Conservation (phyloP, 2,113 vertebrate species). For the Oostethus manadensis region DNA sequence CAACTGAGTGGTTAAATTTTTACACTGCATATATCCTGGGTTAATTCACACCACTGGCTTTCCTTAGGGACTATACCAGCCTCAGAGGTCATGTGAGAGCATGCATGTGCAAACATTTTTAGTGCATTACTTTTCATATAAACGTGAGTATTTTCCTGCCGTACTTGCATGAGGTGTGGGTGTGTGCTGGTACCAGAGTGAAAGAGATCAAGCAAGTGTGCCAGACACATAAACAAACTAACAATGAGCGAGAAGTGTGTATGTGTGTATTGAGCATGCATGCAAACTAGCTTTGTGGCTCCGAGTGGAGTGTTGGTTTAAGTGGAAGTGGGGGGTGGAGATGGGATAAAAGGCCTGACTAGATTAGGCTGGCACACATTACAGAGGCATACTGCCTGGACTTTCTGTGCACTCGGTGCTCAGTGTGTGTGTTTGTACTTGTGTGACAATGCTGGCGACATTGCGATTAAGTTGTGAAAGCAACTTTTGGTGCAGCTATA, state of each 20-base stretch:
- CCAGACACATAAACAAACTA: slow-evolving; percentile 48
- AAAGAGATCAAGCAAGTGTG: slow-evolving; percentile 22
- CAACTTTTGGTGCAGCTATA: slow-evolving; percentile 37
- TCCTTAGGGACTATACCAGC: slow-evolving; percentile 35
- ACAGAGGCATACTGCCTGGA: slow-evolving; percentile 57
- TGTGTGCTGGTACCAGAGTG: slow-evolving; percentile 24
- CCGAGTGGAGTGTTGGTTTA: slow-evolving; percentile 61
- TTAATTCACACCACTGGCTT: slow-evolving; percentile 48
- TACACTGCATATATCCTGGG: slow-evolving; percentile 39
- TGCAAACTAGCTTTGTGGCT: slow-evolving; percentile 54
- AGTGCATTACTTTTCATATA: slow-evolving; percentile 8
- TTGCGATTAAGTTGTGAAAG: slow-evolving; percentile 27
- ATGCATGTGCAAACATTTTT: slow-evolving; percentile 25
- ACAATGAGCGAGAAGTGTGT: slow-evolving; percentile 34
- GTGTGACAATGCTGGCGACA: slow-evolving; percentile 12
- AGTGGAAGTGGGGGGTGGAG: slow-evolving; percentile 60
- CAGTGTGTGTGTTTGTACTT: slow-evolving; percentile 1
- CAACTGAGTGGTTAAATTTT: slow-evolving; percentile 43
- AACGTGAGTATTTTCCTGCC: background rate
- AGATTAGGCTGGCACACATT: slow-evolving; percentile 67
- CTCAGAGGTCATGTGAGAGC: slow-evolving; percentile 37
- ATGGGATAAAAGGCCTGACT: slow-evolving; percentile 64
- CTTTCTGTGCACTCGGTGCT: slow-evolving; percentile 38
- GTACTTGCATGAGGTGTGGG: slow-evolving; percentile 15
- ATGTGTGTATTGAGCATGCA: slow-evolving; percentile 33